Evolutionary conservation across 2,797 vertebrate genomes (phyloP), one percentile per base, ranked within the genome.

Genomic region (Ataeniobius toweri): DNA sequence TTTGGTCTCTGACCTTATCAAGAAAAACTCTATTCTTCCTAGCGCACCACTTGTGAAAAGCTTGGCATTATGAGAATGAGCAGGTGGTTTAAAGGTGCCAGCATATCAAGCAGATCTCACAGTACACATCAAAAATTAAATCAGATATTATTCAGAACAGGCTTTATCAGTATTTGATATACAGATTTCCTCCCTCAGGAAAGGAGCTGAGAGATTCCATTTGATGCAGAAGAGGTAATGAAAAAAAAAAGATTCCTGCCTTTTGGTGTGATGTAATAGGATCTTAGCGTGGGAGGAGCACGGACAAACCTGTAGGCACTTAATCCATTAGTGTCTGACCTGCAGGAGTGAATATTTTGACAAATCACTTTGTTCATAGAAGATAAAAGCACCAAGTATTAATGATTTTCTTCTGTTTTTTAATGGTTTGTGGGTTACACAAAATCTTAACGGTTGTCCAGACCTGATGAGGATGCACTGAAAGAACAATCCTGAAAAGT

Each of bases 261-360:
- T 44, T 22, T 65, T 44, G 73, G 31, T 53, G 79, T 89, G 86
- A 63, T 5, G 72, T 83, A 86, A 89, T 41, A 71, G 65, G 5
- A 51, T 31, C 0, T 71, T 13, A 70, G 51, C 5, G 50, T 65
- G 59, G 82, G 28, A 71, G 48, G 36, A 84, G 75, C 63, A 48
- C 24, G 73, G 70, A 85, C 73, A 84, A 84, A 83, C 81, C 80
- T 75, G 72, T 56, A 82, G 87, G n/a, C 61, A 56, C 24, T 13
- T 36, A 63, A 71, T 73, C 69, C 59, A 58, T 81, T 46, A 74
- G 73, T 51, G 71, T 80, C 74, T 78, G 69, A 86, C 77, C 76
- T 84, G 83, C 71, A 79, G 1, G 16, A 72, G 31, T 81, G 39
- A 86, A 75, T 80, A 63, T 74, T 71, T 77, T 41, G 16, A 50